Conservation (phyloP, 1,140 invertebrate genomes). For the Zaprionus ghesquierei region DNA sequence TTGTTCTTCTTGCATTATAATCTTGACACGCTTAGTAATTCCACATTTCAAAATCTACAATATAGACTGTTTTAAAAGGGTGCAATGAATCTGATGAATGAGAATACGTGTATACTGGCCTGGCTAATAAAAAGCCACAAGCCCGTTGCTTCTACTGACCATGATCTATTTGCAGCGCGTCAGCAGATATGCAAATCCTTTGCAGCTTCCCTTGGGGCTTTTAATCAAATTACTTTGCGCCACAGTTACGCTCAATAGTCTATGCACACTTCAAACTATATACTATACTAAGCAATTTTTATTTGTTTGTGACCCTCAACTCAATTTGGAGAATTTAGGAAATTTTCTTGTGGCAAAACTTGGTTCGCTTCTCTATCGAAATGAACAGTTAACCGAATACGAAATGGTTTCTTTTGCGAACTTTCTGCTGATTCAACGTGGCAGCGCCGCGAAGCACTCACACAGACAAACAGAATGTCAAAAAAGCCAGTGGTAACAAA, state of each 20-base stretch:
- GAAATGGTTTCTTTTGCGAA: background rate
- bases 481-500: background rate
- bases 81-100: background rate
- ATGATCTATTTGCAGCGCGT: constrained; percentile 15
- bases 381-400: constrained; percentile 5
- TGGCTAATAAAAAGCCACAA: constrained; percentile 51
- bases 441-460: background rate
- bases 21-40: no score
- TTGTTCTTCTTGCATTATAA: no score
- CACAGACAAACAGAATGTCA: background rate
- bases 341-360: constrained; percentile 25
- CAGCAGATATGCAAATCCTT: constrained; percentile 71
- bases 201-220: constrained; percentile 43
- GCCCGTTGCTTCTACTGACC: background rate
- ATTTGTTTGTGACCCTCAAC: constrained; percentile 39
- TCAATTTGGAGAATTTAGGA: constrained; percentile 28
- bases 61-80: no score
- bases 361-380: constrained; percentile 2
- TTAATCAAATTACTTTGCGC: constrained; percentile 75
- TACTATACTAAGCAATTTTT: constrained; percentile 38
- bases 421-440: background rate
- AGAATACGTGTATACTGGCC: background rate
- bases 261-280: constrained; percentile 35
- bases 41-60: no score
- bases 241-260: constrained; percentile 11